Evolutionary conservation across 92 coral and sea anemone genomes (phyloP).

Genomic region (Anthopleura xanthogrammica): DNA sequence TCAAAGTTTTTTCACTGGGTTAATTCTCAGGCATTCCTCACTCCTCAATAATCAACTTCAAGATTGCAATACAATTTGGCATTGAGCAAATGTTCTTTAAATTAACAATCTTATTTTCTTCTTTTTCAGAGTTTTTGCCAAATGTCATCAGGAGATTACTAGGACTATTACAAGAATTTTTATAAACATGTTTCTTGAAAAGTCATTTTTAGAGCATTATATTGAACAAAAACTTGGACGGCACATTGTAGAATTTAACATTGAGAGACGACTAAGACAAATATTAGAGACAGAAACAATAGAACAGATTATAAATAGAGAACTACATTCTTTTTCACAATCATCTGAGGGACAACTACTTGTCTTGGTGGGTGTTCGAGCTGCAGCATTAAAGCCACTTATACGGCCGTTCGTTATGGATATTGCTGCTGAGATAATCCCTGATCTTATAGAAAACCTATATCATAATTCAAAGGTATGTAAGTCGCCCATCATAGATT

Average conservation of each 20-base stretch:
- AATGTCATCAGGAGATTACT: conserved; percentile 63
- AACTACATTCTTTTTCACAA: conserved; percentile 52
- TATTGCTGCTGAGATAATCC: conserved; percentile 56
- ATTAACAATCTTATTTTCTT: not conserved
- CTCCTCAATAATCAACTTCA: too few species aligned
- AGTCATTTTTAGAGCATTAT: conserved; percentile 67
- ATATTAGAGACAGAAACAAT: conserved; percentile 69
- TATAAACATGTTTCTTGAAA: conserved; percentile 54
- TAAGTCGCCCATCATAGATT: not conserved
- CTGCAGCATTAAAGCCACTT: conserved; percentile 48
- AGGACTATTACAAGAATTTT: conserved; percentile 60
- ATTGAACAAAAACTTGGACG: conserved; percentile 65
- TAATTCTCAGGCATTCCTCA: too few species aligned
- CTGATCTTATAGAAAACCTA: conserved; percentile 51
- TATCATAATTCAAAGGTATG: conserved; percentile 61
- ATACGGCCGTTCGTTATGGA: conserved; percentile 71
- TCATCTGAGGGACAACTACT: conserved; percentile 84
- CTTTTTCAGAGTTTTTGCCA: conserved; percentile 52
- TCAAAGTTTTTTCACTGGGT: too few species aligned
- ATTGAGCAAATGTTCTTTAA: not conserved
- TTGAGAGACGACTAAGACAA: conserved; percentile 72
- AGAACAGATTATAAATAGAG: conserved; percentile 65
- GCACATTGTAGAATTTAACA: conserved; percentile 61
- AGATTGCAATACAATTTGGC: too few species aligned
- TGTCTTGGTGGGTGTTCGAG: conserved; percentile 48